Conservation (phyloP, 2,113 vertebrate genomes). For the Coturnix japonica region DNA sequence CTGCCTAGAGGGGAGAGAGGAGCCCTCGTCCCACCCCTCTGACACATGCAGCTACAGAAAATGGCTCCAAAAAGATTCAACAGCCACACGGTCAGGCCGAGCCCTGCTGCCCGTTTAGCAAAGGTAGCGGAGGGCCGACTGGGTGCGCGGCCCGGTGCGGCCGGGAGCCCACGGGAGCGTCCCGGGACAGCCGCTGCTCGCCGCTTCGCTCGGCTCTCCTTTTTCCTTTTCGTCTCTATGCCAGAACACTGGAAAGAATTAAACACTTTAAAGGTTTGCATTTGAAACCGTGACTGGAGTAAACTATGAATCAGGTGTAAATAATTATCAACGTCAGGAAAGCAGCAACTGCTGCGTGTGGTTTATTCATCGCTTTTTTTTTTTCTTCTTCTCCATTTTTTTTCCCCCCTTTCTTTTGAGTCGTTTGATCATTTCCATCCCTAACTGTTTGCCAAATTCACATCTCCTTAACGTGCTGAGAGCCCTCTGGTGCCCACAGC, state of each 20-base stretch:
- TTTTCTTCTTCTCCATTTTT: background rate
- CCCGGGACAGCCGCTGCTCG: too few relatives aligned
- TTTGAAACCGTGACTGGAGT: conserved; percentile 18
- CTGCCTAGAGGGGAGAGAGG: too few relatives aligned
- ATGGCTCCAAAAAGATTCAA: conserved; percentile 57
- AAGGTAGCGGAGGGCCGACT: conserved; percentile 79
- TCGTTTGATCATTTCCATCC: conserved; percentile 26
- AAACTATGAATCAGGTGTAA: conserved; percentile 65
- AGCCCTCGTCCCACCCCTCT: too few relatives aligned
- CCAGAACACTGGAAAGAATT: conserved; percentile 60
- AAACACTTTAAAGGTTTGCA: conserved; percentile 55
- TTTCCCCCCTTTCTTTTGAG: background rate
- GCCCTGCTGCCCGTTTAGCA: conserved; percentile 78
- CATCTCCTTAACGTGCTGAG: conserved; percentile 48
- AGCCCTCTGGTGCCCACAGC: background rate
- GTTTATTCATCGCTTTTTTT: background rate
- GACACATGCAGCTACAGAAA: conserved; percentile 64
- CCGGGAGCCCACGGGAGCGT: too few relatives aligned
- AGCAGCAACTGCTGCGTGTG: conserved; percentile 33
- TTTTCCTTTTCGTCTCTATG: background rate
- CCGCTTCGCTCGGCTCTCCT: too few relatives aligned
- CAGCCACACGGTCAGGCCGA: conserved; percentile 72
- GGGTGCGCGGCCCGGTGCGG: background rate
- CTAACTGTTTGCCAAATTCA: conserved; percentile 49
- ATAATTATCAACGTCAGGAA: conserved; percentile 56